Base-by-base conservation (phyloP, 2,113 vertebrate species). In the Hydrolagus affinis region DNA sequence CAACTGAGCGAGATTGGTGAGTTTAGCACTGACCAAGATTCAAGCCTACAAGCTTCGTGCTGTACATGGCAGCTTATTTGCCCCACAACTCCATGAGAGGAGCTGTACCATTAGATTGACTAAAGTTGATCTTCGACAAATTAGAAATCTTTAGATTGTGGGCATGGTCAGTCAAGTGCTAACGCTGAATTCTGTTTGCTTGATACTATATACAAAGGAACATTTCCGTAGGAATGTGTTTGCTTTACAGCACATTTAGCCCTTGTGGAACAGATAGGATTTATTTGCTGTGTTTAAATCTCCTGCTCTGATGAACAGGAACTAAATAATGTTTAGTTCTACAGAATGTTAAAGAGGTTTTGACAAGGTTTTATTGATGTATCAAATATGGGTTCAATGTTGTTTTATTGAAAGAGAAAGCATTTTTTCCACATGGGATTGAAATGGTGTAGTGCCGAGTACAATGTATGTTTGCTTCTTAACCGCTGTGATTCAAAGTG, bases 291-390 rank as follows among this genome's bases (percentile, higher is more conserved):
- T 11, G 1, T 75, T 75, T 75, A 75, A 56, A 72, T 28, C 32
- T 75, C 73, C 25, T 75, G 73, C 32, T 56, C 30, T 75, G 32
- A 56, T 19, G 21, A 75, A 21, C 11, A 21, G 32, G 30, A 10
- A 56, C 8, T 32, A 9, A 32, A 44, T 17, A 71, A 23, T 30
- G 70, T 75, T 44, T 75, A 44, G 32, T n/a, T 75, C 15, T 19
- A 75, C 19, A 75, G 73, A 56, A 75, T 56, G 21, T 3, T n/a
- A n/a, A 56, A 75, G 17, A 17, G 19, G 73, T 21, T 75, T 56
- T 75, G 73, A 11, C 73, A 56, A 56, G 73, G 73, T 44, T 56
- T 56, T 75, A 56, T 75, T 75, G 32, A 75, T 75, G 73, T 75
- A 44, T 30, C 32, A 56, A 75, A 10, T 75, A 75, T 10, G 4